These are phyloP conservation scores for Silurus asotus DNA, from an alignment of 2,113 vertebrate species.

Conservation along the genomic window DNA sequence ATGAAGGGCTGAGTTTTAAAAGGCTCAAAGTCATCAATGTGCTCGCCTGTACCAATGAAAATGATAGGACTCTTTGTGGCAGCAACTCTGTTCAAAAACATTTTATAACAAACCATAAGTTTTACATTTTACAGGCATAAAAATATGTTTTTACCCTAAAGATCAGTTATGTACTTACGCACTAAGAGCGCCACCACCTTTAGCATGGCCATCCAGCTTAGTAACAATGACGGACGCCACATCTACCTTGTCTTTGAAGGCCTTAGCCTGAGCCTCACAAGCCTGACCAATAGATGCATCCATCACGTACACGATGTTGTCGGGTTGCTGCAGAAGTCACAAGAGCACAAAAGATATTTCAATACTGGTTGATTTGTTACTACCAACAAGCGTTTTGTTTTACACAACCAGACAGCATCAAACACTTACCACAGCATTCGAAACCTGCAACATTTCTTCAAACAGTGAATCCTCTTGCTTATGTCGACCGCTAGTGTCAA, in stretches of 20 bases:
- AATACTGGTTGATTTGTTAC: neutral
- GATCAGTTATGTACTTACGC: slow-evolving; percentile 81
- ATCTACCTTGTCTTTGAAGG: slow-evolving; percentile 99
- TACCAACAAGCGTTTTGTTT: neutral
- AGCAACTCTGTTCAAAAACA: slow-evolving; percentile 76
- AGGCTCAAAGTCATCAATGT: slow-evolving; percentile 98
- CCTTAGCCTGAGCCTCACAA: slow-evolving; percentile 97
- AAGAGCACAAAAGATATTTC: slow-evolving; percentile 23
- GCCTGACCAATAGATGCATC: slow-evolving; percentile 98
- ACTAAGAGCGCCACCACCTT: slow-evolving; percentile 96
- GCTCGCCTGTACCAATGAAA: slow-evolving; percentile 98
- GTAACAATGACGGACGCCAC: slow-evolving; percentile 97
- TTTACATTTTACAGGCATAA: neutral
- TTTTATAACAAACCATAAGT: neutral
- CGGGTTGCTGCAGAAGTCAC: slow-evolving; percentile 84
- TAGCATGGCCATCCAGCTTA: slow-evolving; percentile 96
- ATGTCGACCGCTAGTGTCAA: slow-evolving; percentile 97
- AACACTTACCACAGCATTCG: slow-evolving; percentile 93
- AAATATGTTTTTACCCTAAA: neutral
- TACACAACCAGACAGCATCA: neutral
- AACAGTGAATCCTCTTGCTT: slow-evolving; percentile 98
- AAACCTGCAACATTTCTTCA: slow-evolving; percentile 99
- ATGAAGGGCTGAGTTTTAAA: slow-evolving; percentile 99
- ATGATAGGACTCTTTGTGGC: slow-evolving; percentile 98
- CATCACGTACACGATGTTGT: slow-evolving; percentile 99